Conservation (phyloP, 2,113 vertebrate species). For the Neoarius graeffei region DNA sequence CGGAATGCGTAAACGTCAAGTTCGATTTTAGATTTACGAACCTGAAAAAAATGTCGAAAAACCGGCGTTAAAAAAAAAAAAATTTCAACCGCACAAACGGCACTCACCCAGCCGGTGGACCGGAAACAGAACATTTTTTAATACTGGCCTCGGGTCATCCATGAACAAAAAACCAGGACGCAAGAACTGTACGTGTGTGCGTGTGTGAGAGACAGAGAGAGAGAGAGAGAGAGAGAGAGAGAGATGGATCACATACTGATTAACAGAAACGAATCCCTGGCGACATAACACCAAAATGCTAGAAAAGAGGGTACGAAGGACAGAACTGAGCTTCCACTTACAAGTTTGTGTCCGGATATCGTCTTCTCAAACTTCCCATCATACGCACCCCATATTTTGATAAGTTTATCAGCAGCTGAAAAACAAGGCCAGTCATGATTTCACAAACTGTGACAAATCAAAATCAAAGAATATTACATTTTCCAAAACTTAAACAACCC, state of each 20-base stretch:
- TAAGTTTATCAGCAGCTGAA: constrained; percentile 96
- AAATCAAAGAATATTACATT: not conserved
- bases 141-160: not conserved
- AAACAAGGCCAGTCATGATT: constrained; percentile 36
- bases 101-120: no score
- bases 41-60: no score
- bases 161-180: not conserved
- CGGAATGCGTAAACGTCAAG: no score
- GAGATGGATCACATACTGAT: not conserved
- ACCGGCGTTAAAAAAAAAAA: no score
- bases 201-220: no score
- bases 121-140: no score
- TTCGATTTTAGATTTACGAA: no score
- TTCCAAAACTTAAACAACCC: not conserved
- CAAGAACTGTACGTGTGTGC: not conserved
- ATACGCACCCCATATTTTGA: constrained; percentile 98
- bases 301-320: not conserved
- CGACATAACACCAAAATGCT: not conserved
- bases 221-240: not conserved
- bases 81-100: no score
- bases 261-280: not conserved
- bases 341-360: constrained; percentile 96
- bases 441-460: not conserved
- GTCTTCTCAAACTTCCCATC: constrained; percentile 99
- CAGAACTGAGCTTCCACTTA: constrained; percentile 68